Percentiles rank a stretch among this genome's conserved stretches.
Conservation (phyloP, 1,140 invertebrate species). For the Leptinotarsa texana region DNA sequence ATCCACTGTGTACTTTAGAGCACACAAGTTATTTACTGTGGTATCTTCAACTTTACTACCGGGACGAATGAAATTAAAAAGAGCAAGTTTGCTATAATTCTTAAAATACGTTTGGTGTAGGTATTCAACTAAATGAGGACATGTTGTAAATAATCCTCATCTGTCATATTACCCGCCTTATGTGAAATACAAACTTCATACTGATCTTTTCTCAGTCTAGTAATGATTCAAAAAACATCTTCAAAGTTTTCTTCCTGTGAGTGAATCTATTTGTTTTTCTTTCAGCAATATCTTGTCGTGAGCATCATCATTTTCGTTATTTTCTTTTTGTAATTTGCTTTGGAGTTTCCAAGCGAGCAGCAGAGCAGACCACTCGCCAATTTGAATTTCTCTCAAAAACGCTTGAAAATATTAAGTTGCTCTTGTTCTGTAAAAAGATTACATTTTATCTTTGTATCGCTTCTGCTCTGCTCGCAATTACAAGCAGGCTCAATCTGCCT, state of each 20-base stretch:
- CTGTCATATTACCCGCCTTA: conserved; percentile 10
- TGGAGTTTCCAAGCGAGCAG: no score
- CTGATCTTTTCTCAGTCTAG: conserved; percentile 29
- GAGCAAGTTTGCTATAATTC: no score
- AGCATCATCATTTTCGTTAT: no score
- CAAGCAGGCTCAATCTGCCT: not conserved
- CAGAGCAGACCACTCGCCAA: no score
- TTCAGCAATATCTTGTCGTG: not conserved
- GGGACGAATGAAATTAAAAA: conserved; percentile 6
- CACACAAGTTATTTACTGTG: not conserved
- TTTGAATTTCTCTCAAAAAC: not conserved
- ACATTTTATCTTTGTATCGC: not conserved
- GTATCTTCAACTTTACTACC: not conserved
- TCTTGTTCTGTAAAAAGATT: no score
- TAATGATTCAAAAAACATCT: not conserved
- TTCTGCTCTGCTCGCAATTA: not conserved
- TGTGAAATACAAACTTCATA: conserved; percentile 30
- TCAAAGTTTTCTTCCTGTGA: no score
- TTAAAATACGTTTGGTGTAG: not conserved
- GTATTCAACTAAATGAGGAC: not conserved
- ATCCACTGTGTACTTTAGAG: not conserved
- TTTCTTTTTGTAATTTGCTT: no score
- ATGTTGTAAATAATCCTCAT: conserved; percentile 27
- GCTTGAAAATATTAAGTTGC: no score
- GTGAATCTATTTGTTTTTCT: not conserved